phyloP scores from a whole-genome alignment of 2,113 vertebrate species.

The Neofelis nebulosa region DNA sequence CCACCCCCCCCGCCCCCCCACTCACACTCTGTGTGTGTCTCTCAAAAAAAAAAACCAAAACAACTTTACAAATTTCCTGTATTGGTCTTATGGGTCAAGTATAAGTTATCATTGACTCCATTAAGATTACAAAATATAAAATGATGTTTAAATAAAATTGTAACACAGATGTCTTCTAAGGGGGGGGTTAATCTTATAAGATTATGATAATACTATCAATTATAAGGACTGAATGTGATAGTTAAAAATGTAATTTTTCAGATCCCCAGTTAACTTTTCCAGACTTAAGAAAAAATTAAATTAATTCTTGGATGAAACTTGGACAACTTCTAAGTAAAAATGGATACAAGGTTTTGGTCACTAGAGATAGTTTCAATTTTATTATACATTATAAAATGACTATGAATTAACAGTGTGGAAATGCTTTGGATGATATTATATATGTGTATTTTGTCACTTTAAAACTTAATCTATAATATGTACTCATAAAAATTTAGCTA shows the following conservation, averaged over 20 bases:
- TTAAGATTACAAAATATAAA: neutral
- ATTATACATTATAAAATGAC: neutral
- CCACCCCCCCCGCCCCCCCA: no score
- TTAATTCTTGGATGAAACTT: neutral
- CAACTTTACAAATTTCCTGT: neutral
- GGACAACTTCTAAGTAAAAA: neutral
- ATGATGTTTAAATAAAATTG: neutral
- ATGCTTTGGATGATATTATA: neutral
- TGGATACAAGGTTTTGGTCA: neutral
- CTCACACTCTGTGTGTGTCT: no score
- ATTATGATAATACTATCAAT: neutral
- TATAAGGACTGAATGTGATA: neutral
- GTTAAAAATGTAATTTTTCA: neutral
- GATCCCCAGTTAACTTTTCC: neutral
- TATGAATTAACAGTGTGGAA: neutral
- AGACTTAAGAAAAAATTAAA: neutral
- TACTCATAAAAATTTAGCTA: neutral
- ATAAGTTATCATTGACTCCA: neutral
- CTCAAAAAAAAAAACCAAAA: no score
- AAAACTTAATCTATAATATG: neutral
- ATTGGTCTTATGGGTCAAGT: neutral
- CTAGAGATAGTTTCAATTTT: neutral
- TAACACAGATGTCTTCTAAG: neutral
- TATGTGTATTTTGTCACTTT: neutral
- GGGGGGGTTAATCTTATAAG: neutral